Conservation (phyloP, 2,113 vertebrate species). For the Leucoraja erinaceus region DNA sequence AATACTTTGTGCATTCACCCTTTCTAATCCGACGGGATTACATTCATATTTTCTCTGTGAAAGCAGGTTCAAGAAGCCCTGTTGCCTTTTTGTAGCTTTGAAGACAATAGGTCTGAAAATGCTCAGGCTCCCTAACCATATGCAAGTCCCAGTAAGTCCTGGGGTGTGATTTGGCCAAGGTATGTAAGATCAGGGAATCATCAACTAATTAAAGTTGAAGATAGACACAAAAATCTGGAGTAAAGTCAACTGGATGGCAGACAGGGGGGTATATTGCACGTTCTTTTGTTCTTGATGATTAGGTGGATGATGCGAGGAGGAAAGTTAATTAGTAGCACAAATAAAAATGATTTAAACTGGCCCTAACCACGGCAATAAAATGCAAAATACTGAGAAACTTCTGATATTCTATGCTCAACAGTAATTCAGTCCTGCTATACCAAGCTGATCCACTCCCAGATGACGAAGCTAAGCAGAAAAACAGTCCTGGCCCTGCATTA, state of each 20-base stretch:
- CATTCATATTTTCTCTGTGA: background rate
- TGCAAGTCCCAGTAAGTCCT: background rate
- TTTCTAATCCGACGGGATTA: background rate
- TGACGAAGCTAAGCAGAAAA: background rate
- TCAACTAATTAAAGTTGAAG: background rate
- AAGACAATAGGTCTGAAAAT: background rate
- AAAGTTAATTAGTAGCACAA: background rate
- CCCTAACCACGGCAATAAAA: background rate
- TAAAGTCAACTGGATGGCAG: background rate
- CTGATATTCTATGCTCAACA: background rate
- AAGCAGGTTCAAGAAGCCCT: background rate
- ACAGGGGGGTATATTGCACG: background rate
- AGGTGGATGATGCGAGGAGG: background rate
- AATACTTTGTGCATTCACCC: too few relatives aligned
- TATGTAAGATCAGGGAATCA: background rate
- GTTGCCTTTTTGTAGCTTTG: background rate
- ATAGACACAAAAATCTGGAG: too few relatives aligned
- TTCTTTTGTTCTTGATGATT: background rate
- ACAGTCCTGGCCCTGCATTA: background rate
- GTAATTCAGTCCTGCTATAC: background rate
- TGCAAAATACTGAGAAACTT: background rate
- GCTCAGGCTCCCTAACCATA: too few relatives aligned
- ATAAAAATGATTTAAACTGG: background rate
- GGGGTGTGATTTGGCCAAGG: background rate
- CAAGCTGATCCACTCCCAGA: background rate